Evolutionary conservation across 2,113 vertebrate genomes (phyloP).

Genomic region (Gallinago paraguaiae): DNA sequence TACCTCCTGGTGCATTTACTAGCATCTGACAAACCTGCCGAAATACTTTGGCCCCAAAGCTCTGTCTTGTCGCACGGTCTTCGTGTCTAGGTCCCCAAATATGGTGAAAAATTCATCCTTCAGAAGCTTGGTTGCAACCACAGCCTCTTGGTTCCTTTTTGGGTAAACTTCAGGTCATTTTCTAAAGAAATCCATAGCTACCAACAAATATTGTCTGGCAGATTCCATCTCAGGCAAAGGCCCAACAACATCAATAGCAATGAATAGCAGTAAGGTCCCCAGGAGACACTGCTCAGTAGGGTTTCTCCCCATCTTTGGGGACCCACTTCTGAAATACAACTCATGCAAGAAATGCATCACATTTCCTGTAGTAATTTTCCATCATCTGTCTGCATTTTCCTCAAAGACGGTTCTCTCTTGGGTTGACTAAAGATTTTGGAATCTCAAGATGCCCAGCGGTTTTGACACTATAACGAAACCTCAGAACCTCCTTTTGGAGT

Average conservation of each 20-base stretch:
- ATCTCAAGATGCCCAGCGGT: background rate
- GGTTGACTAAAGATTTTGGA: background rate
- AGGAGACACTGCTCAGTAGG: background rate
- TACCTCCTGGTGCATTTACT: background rate
- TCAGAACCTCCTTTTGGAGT: background rate
- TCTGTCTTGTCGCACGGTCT: background rate
- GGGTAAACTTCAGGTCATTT: slow-evolving; percentile 44
- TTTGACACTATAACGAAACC: background rate
- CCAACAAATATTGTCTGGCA: slow-evolving; percentile 58
- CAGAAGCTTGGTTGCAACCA: background rate
- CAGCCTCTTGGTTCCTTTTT: slow-evolving; percentile 45
- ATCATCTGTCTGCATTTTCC: background rate
- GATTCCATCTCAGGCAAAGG: slow-evolving; percentile 24
- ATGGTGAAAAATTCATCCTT: slow-evolving; percentile 45
- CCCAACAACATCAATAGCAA: slow-evolving; percentile 6
- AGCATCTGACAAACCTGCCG: background rate
- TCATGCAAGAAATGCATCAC: background rate
- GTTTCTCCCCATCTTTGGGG: background rate
- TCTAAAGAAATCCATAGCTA: slow-evolving; percentile 58
- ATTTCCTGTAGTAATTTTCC: background rate
- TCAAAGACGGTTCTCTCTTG: background rate
- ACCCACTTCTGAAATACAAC: background rate
- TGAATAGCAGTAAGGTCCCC: background rate
- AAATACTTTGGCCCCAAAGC: background rate
- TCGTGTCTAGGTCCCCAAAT: slow-evolving; percentile 24